These are phyloP conservation scores for Oreamnos americanus DNA, from an alignment of 2,113 vertebrate species.

Conservation along the genomic window DNA sequence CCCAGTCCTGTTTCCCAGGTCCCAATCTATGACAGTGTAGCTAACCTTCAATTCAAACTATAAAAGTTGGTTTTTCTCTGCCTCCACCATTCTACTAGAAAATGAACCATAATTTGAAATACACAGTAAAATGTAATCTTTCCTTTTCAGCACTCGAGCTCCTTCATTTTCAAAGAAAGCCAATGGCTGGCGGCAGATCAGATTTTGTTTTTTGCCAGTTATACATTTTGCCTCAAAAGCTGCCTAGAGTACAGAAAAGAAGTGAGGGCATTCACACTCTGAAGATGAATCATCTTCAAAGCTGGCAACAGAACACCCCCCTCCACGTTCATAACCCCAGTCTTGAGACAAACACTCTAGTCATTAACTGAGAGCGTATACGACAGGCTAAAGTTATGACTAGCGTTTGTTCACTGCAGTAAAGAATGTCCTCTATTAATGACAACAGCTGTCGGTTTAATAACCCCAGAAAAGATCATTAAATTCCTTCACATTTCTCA, in stretches of 20 bases:
- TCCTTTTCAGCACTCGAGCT: constrained; percentile 30
- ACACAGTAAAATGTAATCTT: constrained; percentile 39
- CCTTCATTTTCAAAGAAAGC: constrained; percentile 61
- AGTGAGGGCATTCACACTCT: constrained; percentile 16
- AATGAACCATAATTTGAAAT: constrained; percentile 63
- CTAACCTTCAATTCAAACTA: constrained; percentile 24
- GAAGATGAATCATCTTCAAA: constrained; percentile 52
- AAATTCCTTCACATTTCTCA: constrained; percentile 80
- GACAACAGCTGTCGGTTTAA: constrained; percentile 87
- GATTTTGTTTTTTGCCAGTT: constrained; percentile 57
- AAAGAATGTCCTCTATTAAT: constrained; percentile 86
- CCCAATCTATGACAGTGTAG: background rate
- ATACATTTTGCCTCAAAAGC: constrained; percentile 62
- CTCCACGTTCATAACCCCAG: constrained; percentile 48
- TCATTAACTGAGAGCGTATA: constrained; percentile 64
- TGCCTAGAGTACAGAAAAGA: constrained; percentile 5
- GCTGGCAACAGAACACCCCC: constrained; percentile 33
- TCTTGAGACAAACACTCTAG: constrained; percentile 67
- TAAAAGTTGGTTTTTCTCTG: constrained; percentile 52
- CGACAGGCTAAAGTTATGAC: constrained; percentile 74
- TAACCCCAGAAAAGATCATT: constrained; percentile 86
- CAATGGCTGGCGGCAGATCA: background rate
- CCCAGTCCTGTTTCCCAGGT: background rate
- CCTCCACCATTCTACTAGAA: constrained; percentile 53
- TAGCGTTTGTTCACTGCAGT: constrained; percentile 62